Percentiles rank a stretch among this genome's conserved stretches.
phyloP scores from a whole-genome alignment of 2,888 invertebrate species.

The Spilarctia lutea region DNA sequence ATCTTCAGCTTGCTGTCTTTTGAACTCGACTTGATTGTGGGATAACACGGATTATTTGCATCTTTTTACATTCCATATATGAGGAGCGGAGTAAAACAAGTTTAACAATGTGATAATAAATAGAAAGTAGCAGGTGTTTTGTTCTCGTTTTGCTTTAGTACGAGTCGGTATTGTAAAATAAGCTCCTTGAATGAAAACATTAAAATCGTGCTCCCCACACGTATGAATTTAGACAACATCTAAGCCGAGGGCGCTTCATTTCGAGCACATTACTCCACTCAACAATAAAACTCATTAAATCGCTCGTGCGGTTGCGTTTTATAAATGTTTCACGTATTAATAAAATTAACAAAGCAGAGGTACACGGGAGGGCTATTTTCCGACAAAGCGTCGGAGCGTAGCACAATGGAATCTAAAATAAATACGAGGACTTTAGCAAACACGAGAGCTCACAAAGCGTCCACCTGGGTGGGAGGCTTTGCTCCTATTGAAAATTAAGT shows the following conservation, averaged over 20 bases:
- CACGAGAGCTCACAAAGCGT: conserved; percentile 79
- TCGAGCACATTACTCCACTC: conserved; percentile 77
- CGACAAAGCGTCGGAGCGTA: conserved; percentile 80
- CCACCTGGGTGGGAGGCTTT: conserved; percentile 73
- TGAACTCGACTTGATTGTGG: conserved; percentile 67
- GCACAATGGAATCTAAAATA: conserved; percentile 85
- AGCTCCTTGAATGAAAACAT: conserved; percentile 73
- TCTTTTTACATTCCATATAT: conserved; percentile 53
- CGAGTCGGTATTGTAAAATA: conserved; percentile 66
- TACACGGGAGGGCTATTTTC: conserved; percentile 80
- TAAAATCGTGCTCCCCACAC: conserved; percentile 62
- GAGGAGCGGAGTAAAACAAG: conserved; percentile 44
- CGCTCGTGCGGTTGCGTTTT: conserved; percentile 81
- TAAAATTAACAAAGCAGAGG: conserved; percentile 85
- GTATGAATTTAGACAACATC: conserved; percentile 70
- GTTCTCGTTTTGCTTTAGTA: conserved; percentile 12
- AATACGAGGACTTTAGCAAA: conserved; percentile 85
- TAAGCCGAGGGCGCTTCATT: conserved; percentile 73
- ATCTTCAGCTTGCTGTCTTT: conserved; percentile 69
- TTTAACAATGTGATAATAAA: conserved; percentile 60
- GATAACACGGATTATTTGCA: conserved; percentile 72
- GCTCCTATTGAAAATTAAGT: conserved; percentile 78
- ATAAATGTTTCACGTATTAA: conserved; percentile 86
- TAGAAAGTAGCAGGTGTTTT: conserved; percentile 70
- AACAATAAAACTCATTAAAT: conserved; percentile 86